phyloP scores from a whole-genome alignment of 2,888 invertebrate species.

The Smittia aterrima region DNA sequence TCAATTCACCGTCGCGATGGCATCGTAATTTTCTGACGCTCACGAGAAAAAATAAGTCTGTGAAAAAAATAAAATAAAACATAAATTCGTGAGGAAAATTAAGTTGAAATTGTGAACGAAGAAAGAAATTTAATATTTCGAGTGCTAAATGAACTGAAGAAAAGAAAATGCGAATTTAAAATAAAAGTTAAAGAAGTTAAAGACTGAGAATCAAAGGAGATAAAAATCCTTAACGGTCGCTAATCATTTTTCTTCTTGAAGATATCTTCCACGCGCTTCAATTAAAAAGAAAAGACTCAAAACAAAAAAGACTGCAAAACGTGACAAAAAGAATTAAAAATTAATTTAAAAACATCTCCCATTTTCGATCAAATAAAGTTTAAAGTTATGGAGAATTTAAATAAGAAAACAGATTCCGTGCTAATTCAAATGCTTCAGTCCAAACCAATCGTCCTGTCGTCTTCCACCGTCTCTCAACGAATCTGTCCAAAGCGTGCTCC shows the following conservation, averaged over 20 bases:
- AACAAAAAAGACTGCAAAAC: background rate
- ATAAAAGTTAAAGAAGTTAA: background rate
- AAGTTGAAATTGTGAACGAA: background rate
- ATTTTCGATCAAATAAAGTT: background rate
- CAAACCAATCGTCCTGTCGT: slow-evolving; percentile 43
- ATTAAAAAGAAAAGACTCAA: background rate
- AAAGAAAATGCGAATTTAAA: background rate
- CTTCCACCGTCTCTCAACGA: slow-evolving; percentile 47
- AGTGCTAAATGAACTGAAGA: background rate
- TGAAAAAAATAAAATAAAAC: too few species aligned
- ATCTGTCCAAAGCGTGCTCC: slow-evolving; percentile 15
- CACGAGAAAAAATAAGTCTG: background rate
- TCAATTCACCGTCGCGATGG: slow-evolving; percentile 34
- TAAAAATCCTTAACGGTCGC: too few species aligned
- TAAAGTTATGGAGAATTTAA: slow-evolving; percentile 24
- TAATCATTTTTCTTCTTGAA: too few species aligned
- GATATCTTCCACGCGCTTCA: background rate
- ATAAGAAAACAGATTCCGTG: slow-evolving; percentile 58
- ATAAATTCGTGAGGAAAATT: too few species aligned
- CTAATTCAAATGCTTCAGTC: slow-evolving; percentile 60
- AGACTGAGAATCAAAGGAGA: background rate
- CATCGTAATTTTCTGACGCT: slow-evolving; percentile 24
- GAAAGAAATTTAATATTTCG: background rate
- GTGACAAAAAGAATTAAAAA: slow-evolving; percentile 15
- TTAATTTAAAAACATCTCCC: slow-evolving; percentile 4